Evolutionary conservation across 2,797 vertebrate species (phyloP), one percentile per base, ranked within the genome.

Genomic region (Leptatherina wallacei): DNA sequence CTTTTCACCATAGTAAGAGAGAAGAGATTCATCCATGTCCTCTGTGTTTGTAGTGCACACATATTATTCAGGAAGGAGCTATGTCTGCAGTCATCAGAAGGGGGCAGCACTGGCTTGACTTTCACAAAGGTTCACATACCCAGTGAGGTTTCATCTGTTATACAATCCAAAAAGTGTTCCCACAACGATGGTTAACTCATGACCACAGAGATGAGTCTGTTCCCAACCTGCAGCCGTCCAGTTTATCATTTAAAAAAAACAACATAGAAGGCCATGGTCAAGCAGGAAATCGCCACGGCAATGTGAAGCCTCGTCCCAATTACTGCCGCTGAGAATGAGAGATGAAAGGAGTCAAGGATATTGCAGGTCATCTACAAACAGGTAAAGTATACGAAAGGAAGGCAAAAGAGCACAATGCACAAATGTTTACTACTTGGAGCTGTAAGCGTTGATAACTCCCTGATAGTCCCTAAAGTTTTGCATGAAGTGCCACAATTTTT

Each of bases 281-380:
- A 40, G 66, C 96, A 98, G 87, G 96, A 95, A 5, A 95, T 54
- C 0, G 97, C 95, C 77, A 98, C 97, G 0, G 94, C 93, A 29
- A 96, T 87, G 44, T 98, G 97, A 66, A 99, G 96, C 58, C 97
- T 94, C 27, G 96, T 96, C 74, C 98, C 97, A 12, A 98, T 99
- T 81, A 99, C 89, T 11, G 97, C 96, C 59, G 97, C 97, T 98
- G 80, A 69, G 56, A 63, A 70, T 4, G 18, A 77, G 33, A 83
- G 32, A 75, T 38, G 1, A n/a, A 0, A 22, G 18, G 36, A 33
- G 68, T 56, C 13, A 40, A 49, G 36, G 29, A 63, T 6, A 12
- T 24, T 33, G 20, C 32, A 52, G 59, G 55, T 78, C 32, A 72
- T 55, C 32, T 12, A 63, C 27, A 44, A 42, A 62, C 14, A 38